These are phyloP conservation scores for Leptinotarsa peninsularis DNA, from an alignment of 2,888 invertebrate genomes.

Conservation along the genomic window DNA sequence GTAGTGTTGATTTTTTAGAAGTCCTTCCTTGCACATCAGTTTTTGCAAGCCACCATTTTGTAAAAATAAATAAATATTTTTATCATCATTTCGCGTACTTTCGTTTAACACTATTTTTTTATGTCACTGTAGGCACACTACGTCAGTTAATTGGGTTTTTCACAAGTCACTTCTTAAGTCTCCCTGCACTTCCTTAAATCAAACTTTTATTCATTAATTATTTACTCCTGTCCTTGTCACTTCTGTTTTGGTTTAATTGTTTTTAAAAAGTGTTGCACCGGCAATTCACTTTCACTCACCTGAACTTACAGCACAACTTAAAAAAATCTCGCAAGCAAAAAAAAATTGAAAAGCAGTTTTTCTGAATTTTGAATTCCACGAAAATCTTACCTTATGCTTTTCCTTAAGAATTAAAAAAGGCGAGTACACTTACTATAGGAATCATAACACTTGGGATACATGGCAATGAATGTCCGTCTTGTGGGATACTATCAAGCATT, in stretches of 20 bases:
- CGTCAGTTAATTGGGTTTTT: neutral
- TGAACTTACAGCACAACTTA: conserved; percentile 33
- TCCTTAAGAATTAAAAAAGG: conserved; percentile 65
- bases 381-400: conserved; percentile 62
- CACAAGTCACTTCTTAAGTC: neutral
- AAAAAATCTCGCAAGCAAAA: conserved; percentile 47
- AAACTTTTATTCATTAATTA: conserved; percentile 24
- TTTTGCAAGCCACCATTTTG: conserved; percentile 18
- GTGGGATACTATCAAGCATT: conserved; percentile 67
- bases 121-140: neutral
- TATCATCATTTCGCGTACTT: neutral
- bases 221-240: conserved; percentile 32
- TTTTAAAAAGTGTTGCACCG: conserved; percentile 9
- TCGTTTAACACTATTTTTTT: neutral
- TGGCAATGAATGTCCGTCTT: conserved; percentile 68
- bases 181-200: neutral
- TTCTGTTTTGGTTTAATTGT: conserved; percentile 23
- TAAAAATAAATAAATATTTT: neutral
- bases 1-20: neutral
- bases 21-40: conserved; percentile 5
- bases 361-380: conserved; percentile 25
- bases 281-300: conserved; percentile 42
- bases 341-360: conserved; percentile 43
- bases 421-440: conserved; percentile 66
- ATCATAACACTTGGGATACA: conserved; percentile 68